A percentile compares a stretch with the other conserved stretches of the same genome.
Evolutionary conservation across 2,113 vertebrate genomes (phyloP).

Genomic region (Menidia beryllina): DNA sequence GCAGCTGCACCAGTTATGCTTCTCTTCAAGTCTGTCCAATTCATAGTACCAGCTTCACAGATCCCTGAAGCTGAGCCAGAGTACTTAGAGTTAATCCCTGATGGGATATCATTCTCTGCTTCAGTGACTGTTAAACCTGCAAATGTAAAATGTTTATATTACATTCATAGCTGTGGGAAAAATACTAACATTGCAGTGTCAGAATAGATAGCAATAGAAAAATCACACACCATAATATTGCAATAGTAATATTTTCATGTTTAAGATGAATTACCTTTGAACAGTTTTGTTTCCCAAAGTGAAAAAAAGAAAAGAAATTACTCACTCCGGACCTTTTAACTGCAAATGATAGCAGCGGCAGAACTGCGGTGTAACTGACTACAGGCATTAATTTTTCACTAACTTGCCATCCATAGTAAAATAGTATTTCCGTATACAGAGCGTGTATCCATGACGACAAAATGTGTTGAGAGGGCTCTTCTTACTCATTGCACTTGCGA

Average conservation of each 20-base stretch:
- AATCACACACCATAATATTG: not conserved
- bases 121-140: conserved; percentile 8
- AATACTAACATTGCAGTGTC: not conserved
- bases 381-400: conserved; percentile 41
- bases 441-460: conserved; percentile 63
- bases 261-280: too few species aligned
- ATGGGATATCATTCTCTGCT: conserved; percentile 1
- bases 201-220: not conserved
- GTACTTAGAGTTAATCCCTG: not conserved
- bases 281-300: not conserved
- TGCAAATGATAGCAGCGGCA: not conserved
- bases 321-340: not conserved
- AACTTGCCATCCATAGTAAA: conserved; percentile 17
- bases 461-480: not conserved
- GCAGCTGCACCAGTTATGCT: conserved; percentile 36
- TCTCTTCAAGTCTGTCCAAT: not conserved
- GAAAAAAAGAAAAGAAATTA: conserved; percentile 3
- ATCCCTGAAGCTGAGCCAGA: not conserved
- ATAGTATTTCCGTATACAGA: conserved; percentile 68
- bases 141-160: conserved; percentile 8
- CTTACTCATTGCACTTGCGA: conserved; percentile 3
- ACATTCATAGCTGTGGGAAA: not conserved
- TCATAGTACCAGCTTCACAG: not conserved
- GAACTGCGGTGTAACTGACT: conserved; percentile 1
- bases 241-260: not conserved